Base-by-base conservation (phyloP, 2,888 invertebrate species). In the Spisula solida region DNA sequence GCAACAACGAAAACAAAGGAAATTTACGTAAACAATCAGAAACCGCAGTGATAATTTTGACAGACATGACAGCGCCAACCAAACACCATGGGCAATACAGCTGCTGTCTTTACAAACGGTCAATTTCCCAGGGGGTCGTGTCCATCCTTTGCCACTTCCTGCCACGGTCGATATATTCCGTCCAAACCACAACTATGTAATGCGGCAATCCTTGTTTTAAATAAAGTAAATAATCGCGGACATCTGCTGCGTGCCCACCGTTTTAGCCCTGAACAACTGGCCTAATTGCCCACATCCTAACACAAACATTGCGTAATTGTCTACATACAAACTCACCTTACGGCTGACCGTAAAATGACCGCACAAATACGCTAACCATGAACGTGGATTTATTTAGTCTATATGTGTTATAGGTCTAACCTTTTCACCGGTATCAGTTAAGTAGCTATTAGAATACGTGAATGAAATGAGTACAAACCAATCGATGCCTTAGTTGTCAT, bases 311-410 rank as follows among this genome's bases (percentile, higher is more conserved):
- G 31, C 34, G 4, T 75, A 75, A 75, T 75, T 31, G 75, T 75
- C 75, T 31, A 75, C 34, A 34, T 75, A 16, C 34, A 31, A 75
- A 20, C 25, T 14, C 8, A 31, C 18, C 29, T 31, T 75, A 16
- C 75, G 31, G 16, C 75, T 75, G 75, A 75, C 75, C 75, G 34
- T 31, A 34, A 75, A 16, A 2, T 75, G 75, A 75, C 75, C 75
- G 10, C 4, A 25, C n/a, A 25, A 66, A 25, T 25, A 66, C 60
- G 60, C 16, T 51, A 51, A 51, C 1, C 12, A 51, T 51, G 51
- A 51, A 16, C 51, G 51, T 10, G 12, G 16, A 51, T 51, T 16
- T 51, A 51, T 51, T 16, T 12, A 66, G 10, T n/a, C 25, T 66
- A 25, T 66, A 25, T 25, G 25, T 66, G 56, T 56, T 56, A 56